phyloP scores from a whole-genome alignment of 2,888 invertebrate genomes.

The Mesorhabditis spiculigera region DNA sequence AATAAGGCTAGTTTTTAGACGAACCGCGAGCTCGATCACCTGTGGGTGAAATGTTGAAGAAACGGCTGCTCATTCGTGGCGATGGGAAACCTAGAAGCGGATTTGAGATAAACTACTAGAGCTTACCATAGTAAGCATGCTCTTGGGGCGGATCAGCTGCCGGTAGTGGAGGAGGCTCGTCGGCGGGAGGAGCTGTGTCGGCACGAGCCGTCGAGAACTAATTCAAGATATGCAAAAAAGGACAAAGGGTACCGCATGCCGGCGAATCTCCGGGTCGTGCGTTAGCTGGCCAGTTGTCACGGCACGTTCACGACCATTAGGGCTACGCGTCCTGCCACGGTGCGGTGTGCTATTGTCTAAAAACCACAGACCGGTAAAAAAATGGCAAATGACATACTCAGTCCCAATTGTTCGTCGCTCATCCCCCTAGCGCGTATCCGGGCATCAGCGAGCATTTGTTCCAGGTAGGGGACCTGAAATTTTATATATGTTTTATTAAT shows the following conservation, averaged over 20 bases:
- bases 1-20: background rate
- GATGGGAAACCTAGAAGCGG: constrained; percentile 4
- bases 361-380: background rate
- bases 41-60: background rate
- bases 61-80: background rate
- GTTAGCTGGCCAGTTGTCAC: constrained; percentile 1
- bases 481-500: background rate
- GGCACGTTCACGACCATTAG: background rate
- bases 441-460: constrained; percentile 64
- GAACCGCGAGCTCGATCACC: background rate
- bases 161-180: background rate
- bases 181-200: background rate
- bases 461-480: constrained; percentile 17
- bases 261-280: background rate
- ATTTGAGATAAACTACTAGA: background rate
- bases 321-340: background rate
- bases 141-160: background rate
- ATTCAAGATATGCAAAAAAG: background rate
- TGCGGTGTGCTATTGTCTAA: background rate
- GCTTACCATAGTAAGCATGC: background rate
- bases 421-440: constrained; percentile 70
- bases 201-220: constrained; percentile 2
- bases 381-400: background rate
- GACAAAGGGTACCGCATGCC: background rate
- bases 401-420: constrained; percentile 71